Percentiles rank a stretch among this genome's conserved stretches.
These are phyloP conservation scores for Sebastes trivittatus DNA, from an alignment of 2,797 vertebrate genomes.

Conservation along the genomic window DNA sequence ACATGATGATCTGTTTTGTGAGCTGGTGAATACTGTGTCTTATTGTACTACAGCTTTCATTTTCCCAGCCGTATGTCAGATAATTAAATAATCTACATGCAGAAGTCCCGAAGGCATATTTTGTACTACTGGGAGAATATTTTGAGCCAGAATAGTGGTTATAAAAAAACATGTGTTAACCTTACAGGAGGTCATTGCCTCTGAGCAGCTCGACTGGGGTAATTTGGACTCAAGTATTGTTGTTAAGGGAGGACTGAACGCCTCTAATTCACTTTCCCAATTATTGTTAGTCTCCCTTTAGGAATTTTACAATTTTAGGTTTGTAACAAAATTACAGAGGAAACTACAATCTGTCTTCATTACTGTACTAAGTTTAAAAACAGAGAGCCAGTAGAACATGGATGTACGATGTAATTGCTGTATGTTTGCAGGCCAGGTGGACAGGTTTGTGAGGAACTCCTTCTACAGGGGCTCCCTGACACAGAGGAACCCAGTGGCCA, in stretches of 20 bases:
- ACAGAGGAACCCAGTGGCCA: constrained; percentile 84
- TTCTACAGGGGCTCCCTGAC: constrained; percentile 87
- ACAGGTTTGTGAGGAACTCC: constrained; percentile 81
- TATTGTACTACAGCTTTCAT: neutral
- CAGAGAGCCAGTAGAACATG: neutral
- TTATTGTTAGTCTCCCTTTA: neutral
- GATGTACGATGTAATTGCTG: constrained; percentile 35
- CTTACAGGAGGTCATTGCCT: neutral
- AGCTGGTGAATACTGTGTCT: constrained; percentile 7
- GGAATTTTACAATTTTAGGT: neutral
- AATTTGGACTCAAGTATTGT: neutral
- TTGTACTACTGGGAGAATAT: neutral
- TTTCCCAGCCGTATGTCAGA: constrained; percentile 2
- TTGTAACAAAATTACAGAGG: neutral
- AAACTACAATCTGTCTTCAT: neutral
- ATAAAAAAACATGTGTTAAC: neutral
- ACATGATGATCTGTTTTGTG: constrained; percentile 22
- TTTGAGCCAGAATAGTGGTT: neutral
- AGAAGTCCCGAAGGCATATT: neutral
- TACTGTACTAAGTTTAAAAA: neutral
- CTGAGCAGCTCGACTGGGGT: neutral
- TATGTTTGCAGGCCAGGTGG: constrained; percentile 71
- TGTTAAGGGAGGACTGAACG: neutral
- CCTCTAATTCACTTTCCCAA: neutral
- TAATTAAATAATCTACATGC: neutral